Conservation (phyloP, 2,888 invertebrate genomes). For the Hyppa rectilinea region DNA sequence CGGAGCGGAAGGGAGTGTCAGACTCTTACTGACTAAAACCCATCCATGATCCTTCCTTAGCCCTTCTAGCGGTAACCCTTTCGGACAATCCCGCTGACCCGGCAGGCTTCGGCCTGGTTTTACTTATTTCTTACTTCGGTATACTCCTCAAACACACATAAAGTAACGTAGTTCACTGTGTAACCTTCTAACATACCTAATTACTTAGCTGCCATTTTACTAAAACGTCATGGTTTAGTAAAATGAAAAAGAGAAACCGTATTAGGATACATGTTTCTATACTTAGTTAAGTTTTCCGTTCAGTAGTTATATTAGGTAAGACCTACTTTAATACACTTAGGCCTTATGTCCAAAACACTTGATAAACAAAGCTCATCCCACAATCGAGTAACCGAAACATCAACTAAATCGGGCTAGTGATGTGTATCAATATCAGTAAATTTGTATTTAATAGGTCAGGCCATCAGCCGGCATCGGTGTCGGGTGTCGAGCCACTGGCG, state of each 20-base stretch:
- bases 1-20: too few species aligned
- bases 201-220: neutral
- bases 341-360: slow-evolving; percentile 1
- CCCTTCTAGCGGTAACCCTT: too few species aligned
- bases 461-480: slow-evolving; percentile 60
- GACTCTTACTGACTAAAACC: too few species aligned
- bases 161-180: neutral
- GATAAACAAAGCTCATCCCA: slow-evolving; percentile 22
- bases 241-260: neutral
- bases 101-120: too few species aligned
- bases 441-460: slow-evolving; percentile 68
- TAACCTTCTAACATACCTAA: neutral
- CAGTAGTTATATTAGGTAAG: neutral
- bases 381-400: slow-evolving; percentile 40
- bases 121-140: neutral
- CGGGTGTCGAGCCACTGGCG: slow-evolving; percentile 55
- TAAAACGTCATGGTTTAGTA: neutral
- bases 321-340: neutral
- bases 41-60: too few species aligned
- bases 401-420: slow-evolving; percentile 57
- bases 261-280: neutral
- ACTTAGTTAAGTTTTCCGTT: neutral
- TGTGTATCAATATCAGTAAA: slow-evolving; percentile 63
- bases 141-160: neutral
- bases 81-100: too few species aligned